Evolutionary conservation across 2,113 vertebrate genomes (phyloP).

Genomic region (Sceloporus undulatus): DNA sequence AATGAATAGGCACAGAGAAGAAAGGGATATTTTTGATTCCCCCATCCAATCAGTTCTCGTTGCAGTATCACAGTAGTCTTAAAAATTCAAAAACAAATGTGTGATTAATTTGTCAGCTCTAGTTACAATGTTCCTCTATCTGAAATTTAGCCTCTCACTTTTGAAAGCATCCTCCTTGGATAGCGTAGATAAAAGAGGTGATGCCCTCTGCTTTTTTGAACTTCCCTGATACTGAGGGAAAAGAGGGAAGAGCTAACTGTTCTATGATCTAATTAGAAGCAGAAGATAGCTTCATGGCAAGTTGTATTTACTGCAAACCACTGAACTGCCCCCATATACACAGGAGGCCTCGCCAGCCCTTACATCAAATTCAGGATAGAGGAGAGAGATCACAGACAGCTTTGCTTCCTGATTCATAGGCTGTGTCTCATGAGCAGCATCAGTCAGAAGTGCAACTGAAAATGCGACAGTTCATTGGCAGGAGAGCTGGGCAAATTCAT

Average conservation of each 20-base stretch:
- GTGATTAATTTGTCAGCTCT: neutral
- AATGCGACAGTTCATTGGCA: conserved; percentile 42
- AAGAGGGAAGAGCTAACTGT: conserved; percentile 18
- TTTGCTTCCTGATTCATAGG: conserved; percentile 42
- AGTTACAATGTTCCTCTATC: neutral
- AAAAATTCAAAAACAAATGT: neutral
- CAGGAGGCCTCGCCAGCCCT: conserved; percentile 25
- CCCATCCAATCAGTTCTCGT: too few relatives aligned
- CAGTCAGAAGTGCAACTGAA: conserved; percentile 42
- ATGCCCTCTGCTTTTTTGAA: conserved; percentile 27
- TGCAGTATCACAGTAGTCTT: too few relatives aligned
- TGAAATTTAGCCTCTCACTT: neutral
- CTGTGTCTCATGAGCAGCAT: conserved; percentile 34
- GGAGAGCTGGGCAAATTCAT: conserved; percentile 33
- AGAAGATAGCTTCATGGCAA: conserved; percentile 31
- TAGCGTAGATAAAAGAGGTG: conserved; percentile 23
- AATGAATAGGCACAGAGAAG: too few relatives aligned
- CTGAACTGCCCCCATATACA: conserved; percentile 32
- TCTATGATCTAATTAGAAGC: conserved; percentile 41
- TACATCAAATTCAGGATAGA: conserved; percentile 40
- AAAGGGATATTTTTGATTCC: too few relatives aligned
- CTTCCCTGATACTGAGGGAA: conserved; percentile 28
- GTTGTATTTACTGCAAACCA: conserved; percentile 33
- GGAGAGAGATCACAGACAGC: conserved; percentile 32
- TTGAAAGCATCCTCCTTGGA: conserved; percentile 23